Base-by-base conservation (phyloP, 2,797 vertebrate genomes). In the Chelidonichthys spinosus region DNA sequence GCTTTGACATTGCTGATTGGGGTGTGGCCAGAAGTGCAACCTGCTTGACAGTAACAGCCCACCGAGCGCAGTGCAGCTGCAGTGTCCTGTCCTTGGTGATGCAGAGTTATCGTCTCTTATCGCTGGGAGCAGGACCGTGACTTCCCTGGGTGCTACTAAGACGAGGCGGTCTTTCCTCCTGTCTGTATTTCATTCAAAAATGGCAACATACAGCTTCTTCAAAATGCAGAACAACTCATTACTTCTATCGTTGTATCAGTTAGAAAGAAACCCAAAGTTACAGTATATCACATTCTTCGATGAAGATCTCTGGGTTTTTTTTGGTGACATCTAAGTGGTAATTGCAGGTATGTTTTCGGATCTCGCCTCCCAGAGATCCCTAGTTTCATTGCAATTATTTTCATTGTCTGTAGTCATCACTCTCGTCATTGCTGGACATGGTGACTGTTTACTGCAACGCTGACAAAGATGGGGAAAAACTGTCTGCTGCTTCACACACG, bases 1-100 rank as follows among this genome's bases (percentile, higher is more conserved):
- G 37, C 33, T 72, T 63, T 78, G 61, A 86, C 73, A 80, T 70
- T 13, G 47, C 37, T 83, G 72, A 87, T 79, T 84, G 73, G 62
- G 82, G 74, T 75, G 83, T 83, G 78, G 56, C 63, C 69, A 71
- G 56, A 71, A 65, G 55, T 64, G 77, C 42, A 53, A 55, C 42
- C 62, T 49, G 42, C 55, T 73, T 55, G 49, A 59, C 76, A 58
- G 62, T 42, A 63, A 72, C n/a, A 58, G 46, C 44, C 46, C 3
- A 39, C 40, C 42, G 76, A 83, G 67, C 77, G 33, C 14, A 44
- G 67, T 60, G 32, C 74, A 79, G 49, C 59, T 75, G 72, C 54
- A 56, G 11, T 54, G 66, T 47, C 49, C 58, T 69, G 37, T 40
- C 25, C 5, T 33, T 14, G 4, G 3, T 62, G 18, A 49, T 69